Evolutionary conservation across 1,140 invertebrate genomes (phyloP).

Genomic region (Drosophila willistoni): DNA sequence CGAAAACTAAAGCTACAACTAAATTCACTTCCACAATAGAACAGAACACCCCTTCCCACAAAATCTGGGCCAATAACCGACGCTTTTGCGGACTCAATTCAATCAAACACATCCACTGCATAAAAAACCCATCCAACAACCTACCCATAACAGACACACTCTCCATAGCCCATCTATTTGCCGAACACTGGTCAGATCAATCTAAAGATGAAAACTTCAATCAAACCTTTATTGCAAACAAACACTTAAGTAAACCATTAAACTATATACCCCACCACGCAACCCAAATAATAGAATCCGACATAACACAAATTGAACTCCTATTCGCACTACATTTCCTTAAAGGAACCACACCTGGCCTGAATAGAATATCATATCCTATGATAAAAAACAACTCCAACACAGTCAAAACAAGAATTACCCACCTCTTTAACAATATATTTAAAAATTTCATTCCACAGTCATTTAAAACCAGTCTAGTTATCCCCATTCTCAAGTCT

Average conservation of each 20-base stretch:
- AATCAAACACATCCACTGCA: neutral
- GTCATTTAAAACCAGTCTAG: neutral
- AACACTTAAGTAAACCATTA: neutral
- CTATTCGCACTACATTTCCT: too few relatives aligned
- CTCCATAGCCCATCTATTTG: conserved; percentile 1
- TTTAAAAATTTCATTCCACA: neutral
- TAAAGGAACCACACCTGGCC: neutral
- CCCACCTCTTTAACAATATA: neutral
- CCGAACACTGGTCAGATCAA: conserved; percentile 1
- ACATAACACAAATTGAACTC: too few relatives aligned
- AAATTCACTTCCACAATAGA: conserved; percentile 13
- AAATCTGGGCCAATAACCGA: conserved; percentile 10
- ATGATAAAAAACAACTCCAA: conserved; percentile 1
- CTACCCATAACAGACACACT: neutral
- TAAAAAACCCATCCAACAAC: conserved; percentile 1
- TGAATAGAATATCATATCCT: neutral
- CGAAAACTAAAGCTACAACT: neutral
- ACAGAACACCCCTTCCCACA: neutral
- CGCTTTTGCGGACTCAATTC: conserved; percentile 5
- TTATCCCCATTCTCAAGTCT: neutral
- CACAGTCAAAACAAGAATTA: neutral
- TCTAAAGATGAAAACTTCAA: neutral
- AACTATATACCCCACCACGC: neutral
- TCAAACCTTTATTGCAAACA: neutral
- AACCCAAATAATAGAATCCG: too few relatives aligned